Percentiles rank a stretch among this genome's conserved stretches.
Evolutionary conservation across 2,888 invertebrate species (phyloP).

Genomic region (Bhutanitis thaidina): DNA sequence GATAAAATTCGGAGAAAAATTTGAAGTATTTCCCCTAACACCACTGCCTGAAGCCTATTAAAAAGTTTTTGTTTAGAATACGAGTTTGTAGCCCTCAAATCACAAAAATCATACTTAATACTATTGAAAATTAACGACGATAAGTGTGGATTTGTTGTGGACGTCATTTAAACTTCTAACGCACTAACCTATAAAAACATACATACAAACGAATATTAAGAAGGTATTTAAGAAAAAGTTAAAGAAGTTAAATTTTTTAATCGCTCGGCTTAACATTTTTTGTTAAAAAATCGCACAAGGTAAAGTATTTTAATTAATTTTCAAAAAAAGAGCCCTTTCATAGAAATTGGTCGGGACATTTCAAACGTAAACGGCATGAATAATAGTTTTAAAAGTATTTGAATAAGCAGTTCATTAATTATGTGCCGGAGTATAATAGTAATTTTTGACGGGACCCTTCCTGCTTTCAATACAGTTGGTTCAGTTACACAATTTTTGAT

Average conservation of each 20-base stretch:
- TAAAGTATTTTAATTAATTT: conserved; percentile 68
- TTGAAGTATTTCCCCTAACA: no score
- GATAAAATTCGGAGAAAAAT: no score
- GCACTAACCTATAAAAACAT: no score
- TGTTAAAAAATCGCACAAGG: conserved; percentile 55
- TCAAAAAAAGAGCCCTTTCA: conserved; percentile 54
- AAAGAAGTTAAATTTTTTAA: conserved; percentile 31
- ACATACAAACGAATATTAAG: no score
- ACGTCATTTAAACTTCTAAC: no score
- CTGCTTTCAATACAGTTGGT: conserved; percentile 67
- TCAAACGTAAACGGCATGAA: conserved; percentile 78
- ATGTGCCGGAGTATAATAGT: conserved; percentile 70
- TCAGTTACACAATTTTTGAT: conserved; percentile 68
- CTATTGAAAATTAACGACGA: no score
- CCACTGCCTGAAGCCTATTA: no score
- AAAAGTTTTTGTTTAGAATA: no score
- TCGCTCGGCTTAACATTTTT: conserved; percentile 38
- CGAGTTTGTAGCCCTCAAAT: no score
- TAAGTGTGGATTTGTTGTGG: no score
- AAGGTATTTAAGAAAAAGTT: no score
- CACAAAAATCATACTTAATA: no score
- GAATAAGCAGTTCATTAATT: conserved; percentile 79
- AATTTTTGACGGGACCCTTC: conserved; percentile 77
- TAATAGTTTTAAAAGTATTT: conserved; percentile 80
- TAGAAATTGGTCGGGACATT: conserved; percentile 69